Evolutionary conservation across 2,797 vertebrate genomes (phyloP), one percentile per base, ranked within the genome.

Genomic region (Chelon auratus): DNA sequence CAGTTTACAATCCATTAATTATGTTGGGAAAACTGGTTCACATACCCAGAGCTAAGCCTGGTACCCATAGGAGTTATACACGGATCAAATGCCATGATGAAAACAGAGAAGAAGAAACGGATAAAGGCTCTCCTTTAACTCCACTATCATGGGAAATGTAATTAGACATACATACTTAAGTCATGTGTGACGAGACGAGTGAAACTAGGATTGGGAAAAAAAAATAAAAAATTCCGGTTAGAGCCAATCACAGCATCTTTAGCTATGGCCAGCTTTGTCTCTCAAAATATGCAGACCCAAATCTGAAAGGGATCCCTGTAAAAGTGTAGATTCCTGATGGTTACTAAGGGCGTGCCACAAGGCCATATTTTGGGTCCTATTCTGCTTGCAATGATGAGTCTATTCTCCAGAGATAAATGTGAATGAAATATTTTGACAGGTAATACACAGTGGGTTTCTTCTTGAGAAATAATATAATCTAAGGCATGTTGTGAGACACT

Each of bases 1-100:
- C 30, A 22, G 42, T 72, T 61, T 56, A 56, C 43, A 59, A 62
- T 58, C 45, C 56, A 55, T 37, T 66, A 63, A 77, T 60, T 59
- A 63, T 70, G 9, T 18, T 57, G 56, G 57, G 20, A 24, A 62
- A 22, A 68, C 40, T 40, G 4, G 20, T 33, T 40, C 24, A 51
- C 37, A 30, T 51, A 62, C 17, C 17, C 58, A 8, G 6, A 75
- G 48, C 56, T 58, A 58, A 72, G 51, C 48, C 30, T 62, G 12
- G 43, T 54, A 24, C 53, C 59, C 22, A 2, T 36, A 42, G 33
- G 64, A 67, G 68, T 20, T 62, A 47, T 39, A 43, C 18, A 51
- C 30, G 30, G 37, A 65, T 77, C 40, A 51, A 47, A 54, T 67
- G 30, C 5, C 30, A 7, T 33, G 26, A 62, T 52, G 9, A 72